Evolutionary conservation across 2,888 invertebrate species (phyloP), one percentile per base, ranked within the genome.

Genomic region (Oxytorus armatus): DNA sequence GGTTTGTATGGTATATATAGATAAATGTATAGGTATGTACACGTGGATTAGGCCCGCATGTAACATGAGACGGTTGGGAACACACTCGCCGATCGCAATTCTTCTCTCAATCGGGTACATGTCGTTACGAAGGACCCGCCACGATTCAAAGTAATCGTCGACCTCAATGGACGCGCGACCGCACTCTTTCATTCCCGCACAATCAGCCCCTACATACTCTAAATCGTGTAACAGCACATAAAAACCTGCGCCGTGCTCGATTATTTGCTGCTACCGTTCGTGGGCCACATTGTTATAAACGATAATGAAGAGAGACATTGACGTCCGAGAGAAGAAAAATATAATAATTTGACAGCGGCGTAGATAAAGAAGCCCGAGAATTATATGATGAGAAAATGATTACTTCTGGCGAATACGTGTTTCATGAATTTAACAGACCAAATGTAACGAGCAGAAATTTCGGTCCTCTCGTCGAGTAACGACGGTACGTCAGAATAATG

Each of bases 111-210:
- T 80, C 55, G 61, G 14, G 16, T 59, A 53, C 16, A 42, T 25
- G 21, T 42, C 21, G 59, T 53, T 66, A 61, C 14, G 57, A 53
- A 57, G 44, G 55, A 70, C 69, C 72, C 57, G 57, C 74, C 66
- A 76, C 75, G 65, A 79, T 76, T 72, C 76, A 39, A 57, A 70
- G 68, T 76, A 76, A 76, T 79, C 72, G 66, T 55, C 76, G 66
- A 55, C 49, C 70, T 68, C 76, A 72, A 79, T 76, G 76, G 47
- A 79, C 70, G 79, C 72, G 79, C 79, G 72, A 76, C 79, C 76
- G 79, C 76, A 72, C 79, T 79, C 76, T 79, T 79, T 79, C 79
- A 76, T 79, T 79, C 79, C 72, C 53, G 59, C 29, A 72, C 63
- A 79, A 79, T 79, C 70, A 72, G 70, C 76, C 76, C 76, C 72